phyloP scores from a whole-genome alignment of 2,888 invertebrate genomes.

The Antheraea yamamai region DNA sequence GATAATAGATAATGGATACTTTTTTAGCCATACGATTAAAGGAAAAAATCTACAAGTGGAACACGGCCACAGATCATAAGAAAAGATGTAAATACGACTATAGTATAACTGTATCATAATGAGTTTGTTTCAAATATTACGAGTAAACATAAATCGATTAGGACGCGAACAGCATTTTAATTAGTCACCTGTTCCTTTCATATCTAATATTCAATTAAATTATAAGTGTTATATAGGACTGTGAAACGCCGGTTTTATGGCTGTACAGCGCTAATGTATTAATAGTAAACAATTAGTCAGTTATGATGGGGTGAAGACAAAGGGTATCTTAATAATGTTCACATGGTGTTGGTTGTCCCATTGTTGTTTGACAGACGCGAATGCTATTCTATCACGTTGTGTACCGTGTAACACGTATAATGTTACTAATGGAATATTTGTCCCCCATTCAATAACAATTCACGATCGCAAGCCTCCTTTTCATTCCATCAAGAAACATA shows the following conservation, averaged over 20 bases:
- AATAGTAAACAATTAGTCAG: constrained; percentile 58
- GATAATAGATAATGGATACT: too few species aligned
- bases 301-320: constrained; percentile 54
- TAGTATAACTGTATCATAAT: too few species aligned
- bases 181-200: too few species aligned
- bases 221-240: background rate
- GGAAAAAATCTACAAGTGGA: too few species aligned
- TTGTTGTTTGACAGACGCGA: constrained; percentile 9
- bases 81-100: too few species aligned
- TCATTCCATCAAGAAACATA: background rate
- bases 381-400: background rate
- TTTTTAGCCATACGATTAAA: too few species aligned
- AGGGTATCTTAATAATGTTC: constrained; percentile 44
- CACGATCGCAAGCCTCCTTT: background rate
- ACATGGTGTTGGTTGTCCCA: constrained; percentile 18
- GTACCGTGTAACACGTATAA: background rate
- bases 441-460: background rate
- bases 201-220: too few species aligned
- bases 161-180: too few species aligned
- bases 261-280: background rate
- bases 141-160: too few species aligned
- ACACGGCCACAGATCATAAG: too few species aligned
- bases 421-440: constrained; percentile 14
- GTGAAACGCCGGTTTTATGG: background rate
- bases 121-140: too few species aligned